Base-by-base conservation (phyloP, 2,797 vertebrate genomes). In the Anolis apletophallus region DNA sequence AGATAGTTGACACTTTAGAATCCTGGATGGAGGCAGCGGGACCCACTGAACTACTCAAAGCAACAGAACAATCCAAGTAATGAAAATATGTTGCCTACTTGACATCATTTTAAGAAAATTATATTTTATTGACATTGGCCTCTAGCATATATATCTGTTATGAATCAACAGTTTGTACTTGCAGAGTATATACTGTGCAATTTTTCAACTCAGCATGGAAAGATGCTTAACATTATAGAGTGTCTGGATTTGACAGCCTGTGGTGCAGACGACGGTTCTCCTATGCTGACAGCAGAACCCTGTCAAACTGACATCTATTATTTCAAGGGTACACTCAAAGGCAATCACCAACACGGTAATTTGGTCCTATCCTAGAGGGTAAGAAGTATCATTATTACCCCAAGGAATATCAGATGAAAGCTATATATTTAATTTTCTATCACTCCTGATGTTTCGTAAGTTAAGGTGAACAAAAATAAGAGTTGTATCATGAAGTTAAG, bases 61-160 rank as follows among this genome's bases (percentile, higher is more conserved):
- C 61, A 67, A 84, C 59, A 67, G 64, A 84, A 21, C 46, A 67
- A 84, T 55, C 32, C 32, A 85, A 69, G 50, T 77, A 78, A 71
- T 85, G 75, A 91, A 91, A 94, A 84, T 91, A 59, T 52, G 57
- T 92, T 64, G 80, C 72, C 61, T 90, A 17, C 2, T 74, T 88
- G 67, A 89, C 2, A 85, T 21, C 55, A 87, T 83, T 34, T 91
- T 80, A 90, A 90, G 82, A 93, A 92, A 89, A 94, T 82, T 36
- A 83, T 79, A 83, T 92, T 91, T 89, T 85, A 89, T 69, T 95
- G 79, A 87, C 73, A 50, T 89, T 91, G 55, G 74, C 50, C 69
- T 86, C 59, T 50, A 90, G 80, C 17, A 40, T n/a, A 91, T 23
- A 73, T 34, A 85, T 2, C 7, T 83, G 55, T 85, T 73, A 36